Evolutionary conservation across 2,888 invertebrate genomes (phyloP).

Genomic region (Tetranychus piercei): DNA sequence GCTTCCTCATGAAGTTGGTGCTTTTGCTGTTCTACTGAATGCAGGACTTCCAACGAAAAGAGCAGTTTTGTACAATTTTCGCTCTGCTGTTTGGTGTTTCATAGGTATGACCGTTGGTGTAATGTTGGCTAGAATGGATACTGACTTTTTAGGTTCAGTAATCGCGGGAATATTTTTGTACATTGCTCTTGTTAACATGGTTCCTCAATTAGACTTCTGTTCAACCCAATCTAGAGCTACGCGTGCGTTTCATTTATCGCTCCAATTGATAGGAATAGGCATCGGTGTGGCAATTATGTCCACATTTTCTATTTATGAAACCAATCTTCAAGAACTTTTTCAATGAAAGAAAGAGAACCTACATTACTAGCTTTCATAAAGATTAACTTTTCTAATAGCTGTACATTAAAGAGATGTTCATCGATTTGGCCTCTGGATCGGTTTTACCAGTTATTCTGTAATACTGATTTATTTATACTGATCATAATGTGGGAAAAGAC

Average conservation of each 20-base stretch:
- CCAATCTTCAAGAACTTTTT: conserved; percentile 47
- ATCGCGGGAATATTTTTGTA: conserved; percentile 88
- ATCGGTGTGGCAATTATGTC: conserved; percentile 69
- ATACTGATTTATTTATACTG: too few species aligned
- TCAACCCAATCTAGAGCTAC: conserved; percentile 32
- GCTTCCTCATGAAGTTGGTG: conserved; percentile 75
- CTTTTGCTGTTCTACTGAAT: conserved; percentile 78
- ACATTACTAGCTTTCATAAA: too few species aligned
- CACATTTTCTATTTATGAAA: conserved; percentile 68
- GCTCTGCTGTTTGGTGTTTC: conserved; percentile 69
- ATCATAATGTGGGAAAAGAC: too few species aligned
- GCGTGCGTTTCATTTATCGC: conserved; percentile 55
- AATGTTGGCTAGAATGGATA: conserved; percentile 56
- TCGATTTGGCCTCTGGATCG: too few species aligned
- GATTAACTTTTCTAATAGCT: too few species aligned
- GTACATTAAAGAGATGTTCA: too few species aligned
- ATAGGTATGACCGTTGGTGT: conserved; percentile 75
- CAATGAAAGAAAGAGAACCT: too few species aligned
- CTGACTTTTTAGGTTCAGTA: conserved; percentile 75
- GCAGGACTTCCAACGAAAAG: conserved; percentile 80
- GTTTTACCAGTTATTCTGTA: too few species aligned
- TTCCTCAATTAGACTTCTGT: conserved; percentile 56
- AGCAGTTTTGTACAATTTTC: conserved; percentile 71
- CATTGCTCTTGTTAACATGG: conserved; percentile 86
- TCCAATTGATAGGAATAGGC: conserved; percentile 60